Percentiles rank a stretch among this genome's conserved stretches.
Evolutionary conservation across 37 sponge, comb jelly and placozoan genomes (phyloP).

Genomic region (Halichondria panicea): DNA sequence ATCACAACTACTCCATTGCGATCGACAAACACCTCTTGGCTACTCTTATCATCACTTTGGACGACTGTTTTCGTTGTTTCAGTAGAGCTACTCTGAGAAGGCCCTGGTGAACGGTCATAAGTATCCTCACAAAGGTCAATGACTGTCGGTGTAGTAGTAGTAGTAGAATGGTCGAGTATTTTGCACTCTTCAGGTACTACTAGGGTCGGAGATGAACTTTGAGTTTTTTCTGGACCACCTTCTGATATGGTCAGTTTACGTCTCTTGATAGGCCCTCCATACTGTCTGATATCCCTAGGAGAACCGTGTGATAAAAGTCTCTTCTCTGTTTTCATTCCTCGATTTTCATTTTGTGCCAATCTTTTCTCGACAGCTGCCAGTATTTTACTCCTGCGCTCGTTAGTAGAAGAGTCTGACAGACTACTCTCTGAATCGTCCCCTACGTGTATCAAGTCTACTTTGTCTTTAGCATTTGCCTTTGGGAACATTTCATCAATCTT

Average conservation of each 20-base stretch:
- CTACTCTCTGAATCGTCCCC: background rate
- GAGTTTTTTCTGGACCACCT: background rate
- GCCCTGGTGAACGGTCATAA: too few species aligned
- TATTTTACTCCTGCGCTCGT: slow-evolving; percentile 13
- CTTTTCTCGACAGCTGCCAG: slow-evolving; percentile 45
- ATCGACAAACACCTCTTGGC: background rate
- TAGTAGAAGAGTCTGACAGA: background rate
- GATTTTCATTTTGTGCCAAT: background rate
- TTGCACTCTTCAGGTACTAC: background rate
- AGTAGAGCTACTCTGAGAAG: background rate
- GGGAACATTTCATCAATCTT: slow-evolving; percentile 31
- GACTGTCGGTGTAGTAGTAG: too few species aligned
- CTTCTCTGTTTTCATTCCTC: background rate
- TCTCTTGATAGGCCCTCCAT: background rate
- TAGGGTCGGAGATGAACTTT: background rate
- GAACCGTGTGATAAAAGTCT: background rate
- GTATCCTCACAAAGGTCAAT: too few species aligned
- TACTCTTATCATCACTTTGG: background rate
- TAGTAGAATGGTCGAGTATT: too few species aligned
- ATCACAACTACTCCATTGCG: background rate
- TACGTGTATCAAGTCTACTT: background rate
- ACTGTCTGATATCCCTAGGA: background rate
- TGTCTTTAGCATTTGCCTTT: background rate
- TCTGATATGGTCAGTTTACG: background rate
- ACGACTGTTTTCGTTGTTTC: background rate